Evolutionary conservation across 2,888 invertebrate genomes (phyloP), one percentile per base, ranked within the genome.

Genomic region (Esperia sulphurella): DNA sequence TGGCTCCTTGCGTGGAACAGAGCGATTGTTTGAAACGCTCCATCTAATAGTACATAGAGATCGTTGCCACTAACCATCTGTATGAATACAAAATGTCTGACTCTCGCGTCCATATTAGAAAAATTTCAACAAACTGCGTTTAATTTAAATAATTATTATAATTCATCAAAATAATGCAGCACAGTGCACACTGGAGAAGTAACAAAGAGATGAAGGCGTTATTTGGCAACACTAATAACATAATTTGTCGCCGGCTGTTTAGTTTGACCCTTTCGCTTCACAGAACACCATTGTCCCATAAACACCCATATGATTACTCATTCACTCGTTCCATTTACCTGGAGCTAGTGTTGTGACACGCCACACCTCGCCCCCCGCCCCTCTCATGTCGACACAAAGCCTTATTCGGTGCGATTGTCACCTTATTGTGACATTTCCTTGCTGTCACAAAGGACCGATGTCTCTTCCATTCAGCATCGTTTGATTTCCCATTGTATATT

Each of bases 341-440:
- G 31, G 8, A 9, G 31, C 31, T 1, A 31, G 31, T 31, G 21
- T 21, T 21, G 21, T 21, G 21, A 21, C 21, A 21, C 3, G 21
- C 21, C 21, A 21, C 21, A 50, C 41, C 40, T 40, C 56, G 56
- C 45, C 54, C n/a, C 60, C 14, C 61, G 61, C 62, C 61, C 60
- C 50, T 48, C 35, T 51, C 35, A 37, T 40, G n/a, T n/a, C n/a
- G 31, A 30, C 38, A 48, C 45, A 51, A 48, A 48, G 48, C 33
- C 4, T n/a, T 21, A n/a, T 13, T 44, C 38, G 30, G 35, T 42
- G 43, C 12, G 21, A 46, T 41, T 48, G 50, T 31, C 47, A 48
- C 51, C 33, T 29, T 38, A 51, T 51, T 51, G 48, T 48, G 45
- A 43, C 51, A 43, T n/a, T 51, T 48, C 43, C 41, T 35, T 30